phyloP scores from a whole-genome alignment of 2,888 invertebrate genomes.

The Sturmia bella region DNA sequence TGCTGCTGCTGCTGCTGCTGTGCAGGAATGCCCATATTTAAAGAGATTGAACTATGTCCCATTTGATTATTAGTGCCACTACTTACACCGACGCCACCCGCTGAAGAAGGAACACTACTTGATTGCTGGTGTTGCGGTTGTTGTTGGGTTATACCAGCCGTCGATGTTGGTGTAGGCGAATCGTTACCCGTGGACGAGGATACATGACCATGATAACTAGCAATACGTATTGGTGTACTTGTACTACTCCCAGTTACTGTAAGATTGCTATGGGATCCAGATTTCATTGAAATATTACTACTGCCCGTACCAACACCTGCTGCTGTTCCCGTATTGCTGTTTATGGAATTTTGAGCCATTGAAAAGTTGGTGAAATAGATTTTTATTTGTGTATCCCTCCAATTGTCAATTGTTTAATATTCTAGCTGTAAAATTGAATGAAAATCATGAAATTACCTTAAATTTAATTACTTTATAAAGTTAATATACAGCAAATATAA shows the following conservation, averaged over 20 bases:
- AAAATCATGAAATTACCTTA: background rate
- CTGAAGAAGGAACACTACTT: conserved; percentile 68
- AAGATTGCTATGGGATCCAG: conserved; percentile 63
- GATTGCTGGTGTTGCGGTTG: conserved; percentile 59
- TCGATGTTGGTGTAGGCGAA: conserved; percentile 70
- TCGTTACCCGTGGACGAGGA: conserved; percentile 66
- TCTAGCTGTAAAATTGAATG: background rate
- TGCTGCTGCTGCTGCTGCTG: conserved; percentile 68
- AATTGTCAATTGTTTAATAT: conserved; percentile 13
- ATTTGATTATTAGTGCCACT: conserved; percentile 72
- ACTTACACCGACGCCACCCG: conserved; percentile 62
- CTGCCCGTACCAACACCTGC: conserved; percentile 18
- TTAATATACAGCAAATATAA: too few species aligned
- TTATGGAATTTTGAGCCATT: conserved; percentile 59
- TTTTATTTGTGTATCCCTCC: background rate
- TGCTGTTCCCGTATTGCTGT: conserved; percentile 35
- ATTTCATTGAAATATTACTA: conserved; percentile 46
- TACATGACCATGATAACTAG: conserved; percentile 73
- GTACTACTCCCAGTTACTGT: conserved; percentile 68
- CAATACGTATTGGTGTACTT: conserved; percentile 80
- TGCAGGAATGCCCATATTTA: conserved; percentile 56
- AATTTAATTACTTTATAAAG: too few species aligned
- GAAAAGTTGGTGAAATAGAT: background rate
- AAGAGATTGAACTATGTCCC: conserved; percentile 66
- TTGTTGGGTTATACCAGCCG: conserved; percentile 73